Evolutionary conservation across 2,797 vertebrate genomes (phyloP).

Genomic region (Tragopan temminckii): DNA sequence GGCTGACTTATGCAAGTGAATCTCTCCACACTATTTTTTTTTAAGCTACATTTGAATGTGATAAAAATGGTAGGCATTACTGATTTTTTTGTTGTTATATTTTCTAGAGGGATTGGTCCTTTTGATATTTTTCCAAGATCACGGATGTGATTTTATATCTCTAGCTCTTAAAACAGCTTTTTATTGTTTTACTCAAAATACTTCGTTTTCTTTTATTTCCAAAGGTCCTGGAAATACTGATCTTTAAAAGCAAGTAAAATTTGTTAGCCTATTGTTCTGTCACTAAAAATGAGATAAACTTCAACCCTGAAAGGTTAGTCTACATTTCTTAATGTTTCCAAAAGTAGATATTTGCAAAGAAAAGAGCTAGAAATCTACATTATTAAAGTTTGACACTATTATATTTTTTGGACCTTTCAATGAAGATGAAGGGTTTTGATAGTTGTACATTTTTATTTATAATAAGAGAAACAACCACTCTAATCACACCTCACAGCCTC

Average conservation of each 20-base stretch:
- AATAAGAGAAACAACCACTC: not conserved
- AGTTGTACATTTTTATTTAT: constrained; percentile 7
- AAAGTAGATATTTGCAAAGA: not conserved
- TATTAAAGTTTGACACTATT: constrained; percentile 25
- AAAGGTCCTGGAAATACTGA: not conserved
- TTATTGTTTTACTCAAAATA: not conserved
- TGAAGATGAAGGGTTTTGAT: constrained; percentile 25
- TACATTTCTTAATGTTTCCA: constrained; percentile 20
- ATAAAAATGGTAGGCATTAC: not conserved
- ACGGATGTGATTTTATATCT: not conserved
- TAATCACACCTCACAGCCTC: constrained; percentile 26
- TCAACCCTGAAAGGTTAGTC: not conserved
- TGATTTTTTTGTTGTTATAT: not conserved
- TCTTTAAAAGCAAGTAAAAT: constrained; percentile 11
- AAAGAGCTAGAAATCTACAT: not conserved
- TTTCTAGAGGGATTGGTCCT: not conserved
- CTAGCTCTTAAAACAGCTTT: not conserved
- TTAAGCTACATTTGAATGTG: not conserved
- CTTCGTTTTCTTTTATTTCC: constrained; percentile 16
- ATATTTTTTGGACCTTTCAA: constrained; percentile 26
- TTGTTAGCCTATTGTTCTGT: not conserved
- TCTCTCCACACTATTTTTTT: not conserved
- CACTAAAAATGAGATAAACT: constrained; percentile 12
- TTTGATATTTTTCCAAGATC: not conserved
- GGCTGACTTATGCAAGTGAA: not conserved